Conservation (phyloP, 2,888 invertebrate genomes). For the Metellina segmentata region DNA sequence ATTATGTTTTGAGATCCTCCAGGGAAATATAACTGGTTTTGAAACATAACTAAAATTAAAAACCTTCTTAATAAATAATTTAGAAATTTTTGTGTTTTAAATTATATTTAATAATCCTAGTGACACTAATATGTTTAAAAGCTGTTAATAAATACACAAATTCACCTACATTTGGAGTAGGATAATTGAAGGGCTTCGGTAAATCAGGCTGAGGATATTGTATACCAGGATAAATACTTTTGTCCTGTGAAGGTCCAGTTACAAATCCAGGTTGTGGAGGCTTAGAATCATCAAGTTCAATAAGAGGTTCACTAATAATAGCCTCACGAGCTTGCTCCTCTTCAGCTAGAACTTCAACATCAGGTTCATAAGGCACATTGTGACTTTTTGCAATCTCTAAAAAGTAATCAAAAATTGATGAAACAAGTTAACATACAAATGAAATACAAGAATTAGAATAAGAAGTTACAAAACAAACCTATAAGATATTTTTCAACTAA, state of each 20-base stretch:
- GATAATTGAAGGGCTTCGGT: slow-evolving; percentile 83
- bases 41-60: neutral
- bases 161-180: slow-evolving; percentile 79
- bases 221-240: slow-evolving; percentile 67
- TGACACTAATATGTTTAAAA: slow-evolving; percentile 8
- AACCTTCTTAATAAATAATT: neutral
- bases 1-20: no score
- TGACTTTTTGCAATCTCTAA: slow-evolving; percentile 98
- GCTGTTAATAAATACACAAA: neutral
- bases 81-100: neutral
- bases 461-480: slow-evolving; percentile 50
- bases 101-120: neutral
- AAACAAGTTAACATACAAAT: neutral
- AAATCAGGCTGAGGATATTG: slow-evolving; percentile 74
- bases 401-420: slow-evolving; percentile 83
- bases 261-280: slow-evolving; percentile 70
- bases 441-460: neutral
- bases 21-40: no score
- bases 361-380: slow-evolving; percentile 96
- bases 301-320: slow-evolving; percentile 82
- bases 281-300: slow-evolving; percentile 81
- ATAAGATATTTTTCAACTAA: slow-evolving; percentile 90
- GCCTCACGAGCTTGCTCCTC: slow-evolving; percentile 84
- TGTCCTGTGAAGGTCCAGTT: slow-evolving; percentile 59
- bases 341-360: slow-evolving; percentile 93